Evolutionary conservation across 2,888 invertebrate species (phyloP), one percentile per base, ranked within the genome.

Genomic region (Hydriomena furcata): DNA sequence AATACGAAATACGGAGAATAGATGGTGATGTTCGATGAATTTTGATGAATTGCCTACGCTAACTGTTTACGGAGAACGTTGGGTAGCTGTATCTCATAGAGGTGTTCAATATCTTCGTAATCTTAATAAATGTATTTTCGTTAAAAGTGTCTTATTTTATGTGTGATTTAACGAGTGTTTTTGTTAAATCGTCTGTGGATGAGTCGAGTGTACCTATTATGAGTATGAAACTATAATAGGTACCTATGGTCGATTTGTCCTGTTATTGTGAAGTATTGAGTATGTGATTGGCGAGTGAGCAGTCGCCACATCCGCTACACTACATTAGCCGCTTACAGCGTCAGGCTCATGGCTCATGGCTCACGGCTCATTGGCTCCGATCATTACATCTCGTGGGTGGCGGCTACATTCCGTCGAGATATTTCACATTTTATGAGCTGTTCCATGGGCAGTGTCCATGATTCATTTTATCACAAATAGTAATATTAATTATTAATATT

Each of bases 351-450:
- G 38, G 38, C 38, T 21, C 40, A 30, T 17, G 7, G 28, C 38
- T 17, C 41, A 31, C 42, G 42, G 42, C 42, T 42, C 42, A 42
- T 42, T 42, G 42, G 32, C 24, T 32, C 24, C 32, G 42, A 42
- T 42, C 42, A 32, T 42, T 42, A 42, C 42, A 42, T 42, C 28
- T 31, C n/a, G 42, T 1, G 31, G 42, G 32, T 12, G 40, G 12
- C 42, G 40, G 12, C 42, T 42, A n/a, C 8, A 13, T 10, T 27
- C 32, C 7, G 7, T 17, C 7, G 28, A 8, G 13, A 41, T 41
- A 41, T 41, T 24, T 42, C 24, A 42, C 32, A 13, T 23, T 41
- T 30, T 30, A 41, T 12, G 41, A 23, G 41, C 30, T 23, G 21
- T 31, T 12, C 31, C 30, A 30, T 10, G 41, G 8, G 24, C 36